These are phyloP conservation scores for Xestia rhomboidea DNA, from an alignment of 2,888 invertebrate species.

Conservation along the genomic window DNA sequence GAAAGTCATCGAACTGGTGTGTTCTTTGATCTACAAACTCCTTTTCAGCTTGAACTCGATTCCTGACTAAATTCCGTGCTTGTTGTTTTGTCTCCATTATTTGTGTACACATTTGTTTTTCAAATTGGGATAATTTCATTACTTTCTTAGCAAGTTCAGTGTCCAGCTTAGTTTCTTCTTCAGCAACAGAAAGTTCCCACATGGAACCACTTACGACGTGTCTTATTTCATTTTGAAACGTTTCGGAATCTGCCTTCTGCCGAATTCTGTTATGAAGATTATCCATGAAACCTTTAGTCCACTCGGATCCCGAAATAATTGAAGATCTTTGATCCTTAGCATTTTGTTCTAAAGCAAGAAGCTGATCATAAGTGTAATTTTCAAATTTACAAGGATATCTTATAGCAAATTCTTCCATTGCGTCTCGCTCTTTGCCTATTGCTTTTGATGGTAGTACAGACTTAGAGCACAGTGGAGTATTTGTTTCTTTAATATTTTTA, in stretches of 20 bases:
- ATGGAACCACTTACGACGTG: constrained; percentile 86
- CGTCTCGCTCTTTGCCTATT: constrained; percentile 74
- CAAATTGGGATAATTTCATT: constrained; percentile 91
- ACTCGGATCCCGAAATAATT: constrained; percentile 80
- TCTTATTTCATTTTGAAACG: constrained; percentile 88
- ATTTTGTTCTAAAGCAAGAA: constrained; percentile 80
- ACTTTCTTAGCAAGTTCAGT: constrained; percentile 89
- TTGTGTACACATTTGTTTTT: constrained; percentile 92
- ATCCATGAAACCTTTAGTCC: constrained; percentile 87
- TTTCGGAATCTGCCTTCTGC: constrained; percentile 83
- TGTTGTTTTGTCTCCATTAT: constrained; percentile 91
- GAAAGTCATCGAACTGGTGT: constrained; percentile 85
- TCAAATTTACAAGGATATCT: constrained; percentile 81
- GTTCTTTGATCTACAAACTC: constrained; percentile 88
- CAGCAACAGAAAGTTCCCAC: constrained; percentile 89
- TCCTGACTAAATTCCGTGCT: constrained; percentile 89
- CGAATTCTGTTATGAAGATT: constrained; percentile 86
- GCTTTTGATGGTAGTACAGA: constrained; percentile 64
- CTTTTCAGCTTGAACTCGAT: constrained; percentile 88
- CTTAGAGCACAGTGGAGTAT: constrained; percentile 69
- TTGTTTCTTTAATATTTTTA: constrained; percentile 78
- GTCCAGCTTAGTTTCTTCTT: constrained; percentile 89
- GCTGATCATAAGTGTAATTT: constrained; percentile 84
- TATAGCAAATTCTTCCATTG: constrained; percentile 81
- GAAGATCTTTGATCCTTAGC: constrained; percentile 75